Evolutionary conservation across 2,797 vertebrate genomes (phyloP), one percentile per base, ranked within the genome.

Genomic region (Chaunax sp.): DNA sequence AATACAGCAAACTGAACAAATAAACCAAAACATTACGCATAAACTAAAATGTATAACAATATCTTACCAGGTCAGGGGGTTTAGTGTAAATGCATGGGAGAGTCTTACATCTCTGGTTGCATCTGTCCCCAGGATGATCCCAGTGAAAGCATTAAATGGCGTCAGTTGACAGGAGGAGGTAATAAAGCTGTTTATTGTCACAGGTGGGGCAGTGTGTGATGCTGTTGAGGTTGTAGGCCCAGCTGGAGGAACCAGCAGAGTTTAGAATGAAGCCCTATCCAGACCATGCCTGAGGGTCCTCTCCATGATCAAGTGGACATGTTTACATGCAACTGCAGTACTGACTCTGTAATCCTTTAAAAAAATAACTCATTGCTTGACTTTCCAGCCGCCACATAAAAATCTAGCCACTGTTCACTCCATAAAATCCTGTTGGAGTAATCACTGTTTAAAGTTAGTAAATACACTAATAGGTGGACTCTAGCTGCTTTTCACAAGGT

Each of bases 101-200:
- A 30, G 38, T 5, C 1, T 2, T 5, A 23, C 25, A n/a, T 60
- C 7, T 59, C 1, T 41, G 54, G 41, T n/a, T 6, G 22, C 40
- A 35, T 46, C 45, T 85, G 86, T 86, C 84, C 87, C 58, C 52
- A 23, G 64, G 81, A 78, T 69, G 82, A 87, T 87, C 82, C 87
- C 72, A 49, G 65, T 50, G 56, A 83, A 71, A 83, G 79, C 81
- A 47, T 79, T 80, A 82, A 76, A 84, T 85, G 84, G 77, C 74
- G 77, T 92, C 88, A 91, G 77, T 8, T 78, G 88, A 89, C 81
- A 16, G 90, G 86, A 79, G 90, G 89, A 85, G 88, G 86, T 85
- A 80, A 84, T 82, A 28, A 69, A 84, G 77, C 80, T 92, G 89
- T 92, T 93, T 92, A 70, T 93, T 93, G 86, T 92, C 88, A 73